Evolutionary conservation across 2,113 vertebrate genomes (phyloP).

Genomic region (Okapia johnstoni): DNA sequence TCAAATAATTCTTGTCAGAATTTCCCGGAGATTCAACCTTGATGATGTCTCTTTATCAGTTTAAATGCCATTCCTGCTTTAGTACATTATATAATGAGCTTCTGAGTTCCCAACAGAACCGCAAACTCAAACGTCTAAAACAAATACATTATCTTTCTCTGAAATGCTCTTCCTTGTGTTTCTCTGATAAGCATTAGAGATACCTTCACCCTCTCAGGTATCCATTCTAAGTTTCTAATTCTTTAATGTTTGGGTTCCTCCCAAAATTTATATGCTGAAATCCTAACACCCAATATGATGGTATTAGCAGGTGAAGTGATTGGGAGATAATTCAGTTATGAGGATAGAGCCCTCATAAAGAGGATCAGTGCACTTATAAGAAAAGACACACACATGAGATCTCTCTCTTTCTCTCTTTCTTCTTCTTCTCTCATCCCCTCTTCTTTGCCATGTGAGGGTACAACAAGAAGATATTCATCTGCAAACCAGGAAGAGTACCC

Average conservation of each 20-base stretch:
- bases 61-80: not conserved
- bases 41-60: not conserved
- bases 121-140: not conserved
- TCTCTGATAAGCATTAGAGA: not conserved
- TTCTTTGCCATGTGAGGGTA: not conserved
- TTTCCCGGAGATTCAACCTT: not conserved
- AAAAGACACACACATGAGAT: not conserved
- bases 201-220: not conserved
- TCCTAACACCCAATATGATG: not conserved
- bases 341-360: not conserved
- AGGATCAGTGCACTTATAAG: not conserved
- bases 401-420: not conserved
- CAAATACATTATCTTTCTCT: not conserved
- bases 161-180: not conserved
- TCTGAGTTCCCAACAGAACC: not conserved
- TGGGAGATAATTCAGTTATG: not conserved
- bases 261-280: not conserved
- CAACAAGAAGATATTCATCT: not conserved
- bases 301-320: not conserved
- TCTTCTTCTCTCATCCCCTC: not conserved
- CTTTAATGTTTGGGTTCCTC: not conserved
- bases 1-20: not conserved
- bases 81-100: not conserved
- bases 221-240: not conserved
- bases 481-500: not conserved